Evolutionary conservation across 2,113 vertebrate species (phyloP).

Genomic region (Pica pica): DNA sequence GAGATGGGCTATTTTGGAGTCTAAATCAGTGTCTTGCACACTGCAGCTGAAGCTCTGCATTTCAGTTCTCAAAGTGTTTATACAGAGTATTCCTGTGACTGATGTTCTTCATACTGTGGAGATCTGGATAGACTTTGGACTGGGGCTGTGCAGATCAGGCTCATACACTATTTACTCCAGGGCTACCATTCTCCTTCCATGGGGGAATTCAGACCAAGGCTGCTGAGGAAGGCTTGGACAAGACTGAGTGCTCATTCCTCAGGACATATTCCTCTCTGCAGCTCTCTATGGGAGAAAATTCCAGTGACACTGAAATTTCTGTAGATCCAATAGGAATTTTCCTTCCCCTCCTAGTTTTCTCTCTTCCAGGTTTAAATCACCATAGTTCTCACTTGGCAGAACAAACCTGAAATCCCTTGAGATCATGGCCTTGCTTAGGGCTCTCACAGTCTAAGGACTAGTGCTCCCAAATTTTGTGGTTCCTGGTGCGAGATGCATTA

Average conservation of each 20-base stretch:
- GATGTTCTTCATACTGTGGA: not conserved
- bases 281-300: not conserved
- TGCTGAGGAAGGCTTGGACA: not conserved
- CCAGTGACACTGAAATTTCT: not conserved
- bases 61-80: not conserved
- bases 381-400: not conserved
- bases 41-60: not conserved
- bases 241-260: not conserved
- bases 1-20: not conserved
- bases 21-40: not conserved
- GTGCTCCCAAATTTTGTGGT: not conserved
- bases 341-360: not conserved
- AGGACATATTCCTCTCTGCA: not conserved
- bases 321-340: not conserved
- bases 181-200: not conserved
- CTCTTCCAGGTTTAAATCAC: not conserved
- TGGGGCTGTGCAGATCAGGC: not conserved
- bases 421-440: not conserved
- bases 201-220: not conserved
- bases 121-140: not conserved
- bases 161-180: not conserved
- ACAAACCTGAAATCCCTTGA: not conserved
- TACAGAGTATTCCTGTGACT: not conserved
- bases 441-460: not conserved
- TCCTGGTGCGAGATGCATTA: not conserved